A percentile compares a stretch with the other conserved stretches of the same genome.
Conservation (phyloP, 2,113 vertebrate species). For the Lepisosteus osseus region DNA sequence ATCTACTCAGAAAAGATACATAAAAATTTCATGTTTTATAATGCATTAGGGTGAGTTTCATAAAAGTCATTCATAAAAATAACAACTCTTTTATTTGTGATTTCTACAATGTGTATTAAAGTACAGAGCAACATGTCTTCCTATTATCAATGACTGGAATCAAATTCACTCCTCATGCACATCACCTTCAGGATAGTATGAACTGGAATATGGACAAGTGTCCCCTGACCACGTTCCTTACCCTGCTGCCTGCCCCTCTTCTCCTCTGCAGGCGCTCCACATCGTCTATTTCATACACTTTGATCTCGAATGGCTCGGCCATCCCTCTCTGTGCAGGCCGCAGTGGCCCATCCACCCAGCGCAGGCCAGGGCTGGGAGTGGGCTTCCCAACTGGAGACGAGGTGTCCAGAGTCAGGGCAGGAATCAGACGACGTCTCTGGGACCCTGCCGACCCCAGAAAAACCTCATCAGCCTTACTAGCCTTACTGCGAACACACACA, state of each 20-base stretch:
- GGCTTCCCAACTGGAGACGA: constrained; percentile 81
- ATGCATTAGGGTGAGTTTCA: no score
- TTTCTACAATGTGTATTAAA: no score
- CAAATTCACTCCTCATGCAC: not conserved
- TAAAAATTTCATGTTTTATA: no score
- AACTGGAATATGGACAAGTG: not conserved
- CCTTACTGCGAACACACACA: constrained; percentile 15
- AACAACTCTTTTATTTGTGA: no score
- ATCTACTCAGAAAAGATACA: no score
- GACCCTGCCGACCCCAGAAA: constrained; percentile 66
- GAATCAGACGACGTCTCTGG: constrained; percentile 87
- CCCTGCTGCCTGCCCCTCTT: constrained; percentile 74
- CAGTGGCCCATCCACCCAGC: constrained; percentile 93
- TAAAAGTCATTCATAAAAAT: no score
- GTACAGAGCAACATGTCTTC: no score
- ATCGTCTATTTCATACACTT: constrained; percentile 97
- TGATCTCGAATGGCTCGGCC: constrained; percentile 92
- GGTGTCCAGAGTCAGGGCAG: constrained; percentile 81
- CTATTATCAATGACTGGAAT: no score
- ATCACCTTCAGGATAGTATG: no score
- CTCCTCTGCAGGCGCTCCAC: constrained; percentile 89
- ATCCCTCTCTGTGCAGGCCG: constrained; percentile 67
- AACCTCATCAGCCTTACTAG: constrained; percentile 25
- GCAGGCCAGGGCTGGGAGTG: constrained; percentile 71
- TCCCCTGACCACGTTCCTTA: constrained; percentile 47